Conservation (phyloP, 2,113 vertebrate genomes). For the Lonchura striata region DNA sequence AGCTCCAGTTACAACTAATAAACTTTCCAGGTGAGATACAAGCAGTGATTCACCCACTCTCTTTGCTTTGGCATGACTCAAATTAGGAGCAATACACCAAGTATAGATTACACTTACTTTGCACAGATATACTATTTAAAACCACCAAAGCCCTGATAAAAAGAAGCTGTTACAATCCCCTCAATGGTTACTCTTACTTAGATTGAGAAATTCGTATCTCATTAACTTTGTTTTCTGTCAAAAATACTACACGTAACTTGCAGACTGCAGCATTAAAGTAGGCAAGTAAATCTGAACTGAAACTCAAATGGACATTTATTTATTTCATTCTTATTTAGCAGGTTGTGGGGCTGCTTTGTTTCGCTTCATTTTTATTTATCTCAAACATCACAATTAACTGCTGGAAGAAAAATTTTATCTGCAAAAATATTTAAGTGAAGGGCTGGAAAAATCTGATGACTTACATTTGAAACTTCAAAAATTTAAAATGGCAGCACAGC, state of each 20-base stretch:
- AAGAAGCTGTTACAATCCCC: background rate
- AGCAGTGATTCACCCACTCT: background rate
- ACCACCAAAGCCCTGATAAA: background rate
- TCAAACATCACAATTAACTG: background rate
- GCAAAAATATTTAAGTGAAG: background rate
- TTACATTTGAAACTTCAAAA: slow-evolving; percentile 27
- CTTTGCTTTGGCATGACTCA: background rate
- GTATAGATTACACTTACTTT: background rate
- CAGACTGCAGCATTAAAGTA: background rate
- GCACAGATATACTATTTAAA: background rate
- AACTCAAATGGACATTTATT: background rate
- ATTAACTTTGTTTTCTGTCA: background rate
- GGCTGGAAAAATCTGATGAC: background rate
- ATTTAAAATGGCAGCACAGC: background rate
- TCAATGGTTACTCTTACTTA: background rate
- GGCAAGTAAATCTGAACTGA: background rate
- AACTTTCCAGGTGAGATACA: background rate
- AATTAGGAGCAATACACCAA: background rate
- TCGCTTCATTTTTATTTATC: background rate
- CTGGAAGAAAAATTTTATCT: background rate
- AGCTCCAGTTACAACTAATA: background rate
- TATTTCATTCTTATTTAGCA: background rate
- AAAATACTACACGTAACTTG: background rate
- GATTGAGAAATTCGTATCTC: background rate
- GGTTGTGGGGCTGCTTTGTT: background rate